phyloP scores from a whole-genome alignment of 2,113 vertebrate genomes.

The Amphiprion ocellaris region DNA sequence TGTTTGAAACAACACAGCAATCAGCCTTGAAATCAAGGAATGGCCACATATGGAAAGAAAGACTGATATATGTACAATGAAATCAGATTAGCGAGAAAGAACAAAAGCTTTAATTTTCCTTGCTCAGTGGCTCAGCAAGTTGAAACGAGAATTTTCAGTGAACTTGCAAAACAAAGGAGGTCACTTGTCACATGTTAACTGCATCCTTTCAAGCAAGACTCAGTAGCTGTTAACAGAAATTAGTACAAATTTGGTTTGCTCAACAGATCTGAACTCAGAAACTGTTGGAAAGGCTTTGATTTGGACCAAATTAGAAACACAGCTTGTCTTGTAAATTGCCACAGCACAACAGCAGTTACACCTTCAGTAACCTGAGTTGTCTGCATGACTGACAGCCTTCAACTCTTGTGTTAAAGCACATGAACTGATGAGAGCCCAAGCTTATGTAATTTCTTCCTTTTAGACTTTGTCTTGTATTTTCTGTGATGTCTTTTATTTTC shows the following conservation, averaged over 20 bases:
- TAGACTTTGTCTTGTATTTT: slow-evolving; percentile 54
- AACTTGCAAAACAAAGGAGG: not conserved
- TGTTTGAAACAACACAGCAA: slow-evolving; percentile 17
- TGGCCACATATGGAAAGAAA: not conserved
- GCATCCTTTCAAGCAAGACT: no score
- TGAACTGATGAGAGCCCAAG: slow-evolving; percentile 4
- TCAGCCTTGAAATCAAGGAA: slow-evolving; percentile 40
- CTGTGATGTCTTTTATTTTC: slow-evolving; percentile 39
- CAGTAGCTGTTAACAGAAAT: no score
- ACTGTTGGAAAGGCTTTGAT: not conserved
- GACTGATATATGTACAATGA: slow-evolving; percentile 32
- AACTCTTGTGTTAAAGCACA: slow-evolving; percentile 1
- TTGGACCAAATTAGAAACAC: slow-evolving; percentile 25
- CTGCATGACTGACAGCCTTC: slow-evolving; percentile 24
- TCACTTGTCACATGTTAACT: no score
- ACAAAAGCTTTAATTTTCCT: slow-evolving; percentile 1
- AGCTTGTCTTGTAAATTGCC: not conserved
- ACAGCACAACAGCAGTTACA: slow-evolving; percentile 2
- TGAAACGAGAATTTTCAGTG: slow-evolving; percentile 10
- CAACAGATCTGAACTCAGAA: no score
- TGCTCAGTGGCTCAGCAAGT: not conserved
- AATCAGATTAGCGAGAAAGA: slow-evolving; percentile 20
- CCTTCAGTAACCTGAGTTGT: not conserved
- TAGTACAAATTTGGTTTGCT: no score
- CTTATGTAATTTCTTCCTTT: slow-evolving; percentile 44